Evolutionary conservation across 35 echinoderm and acorn worm species (phyloP).

Genomic region (Holothuria glaberrima): DNA sequence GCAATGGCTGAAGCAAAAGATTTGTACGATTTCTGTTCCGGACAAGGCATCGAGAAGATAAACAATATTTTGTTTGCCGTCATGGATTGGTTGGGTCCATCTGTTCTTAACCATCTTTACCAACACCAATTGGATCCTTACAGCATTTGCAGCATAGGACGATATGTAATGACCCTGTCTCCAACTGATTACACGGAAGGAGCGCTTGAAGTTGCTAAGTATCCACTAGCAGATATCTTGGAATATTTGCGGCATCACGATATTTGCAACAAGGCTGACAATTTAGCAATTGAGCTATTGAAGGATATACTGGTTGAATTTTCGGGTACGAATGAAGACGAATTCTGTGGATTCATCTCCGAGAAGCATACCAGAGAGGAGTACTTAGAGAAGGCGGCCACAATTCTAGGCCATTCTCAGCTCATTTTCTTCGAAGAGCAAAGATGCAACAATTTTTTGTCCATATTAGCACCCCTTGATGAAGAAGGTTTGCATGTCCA

Average conservation of each 20-base stretch:
- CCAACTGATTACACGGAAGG: neutral
- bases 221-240: conserved; percentile 33
- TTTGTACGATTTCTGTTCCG: conserved; percentile 29
- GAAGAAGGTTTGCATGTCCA: neutral
- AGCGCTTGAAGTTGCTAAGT: neutral
- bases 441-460: neutral
- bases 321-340: neutral
- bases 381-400: neutral
- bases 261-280: neutral
- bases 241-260: neutral
- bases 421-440: neutral
- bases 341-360: conserved; percentile 25
- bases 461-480: conserved; percentile 14
- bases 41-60: neutral
- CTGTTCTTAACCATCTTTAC: neutral
- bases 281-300: too few relatives aligned
- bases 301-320: conserved; percentile 12
- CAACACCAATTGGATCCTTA: neutral
- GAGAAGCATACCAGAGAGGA: too few relatives aligned
- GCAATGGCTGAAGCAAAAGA: neutral
- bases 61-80: conserved; percentile 28
- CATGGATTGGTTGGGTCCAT: conserved; percentile 28
- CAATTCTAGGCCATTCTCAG: neutral
- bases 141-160: conserved; percentile 6
- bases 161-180: neutral